phyloP scores from a whole-genome alignment of 35 echinoderm and acorn worm genomes.

The Lytechinus variegatus region DNA sequence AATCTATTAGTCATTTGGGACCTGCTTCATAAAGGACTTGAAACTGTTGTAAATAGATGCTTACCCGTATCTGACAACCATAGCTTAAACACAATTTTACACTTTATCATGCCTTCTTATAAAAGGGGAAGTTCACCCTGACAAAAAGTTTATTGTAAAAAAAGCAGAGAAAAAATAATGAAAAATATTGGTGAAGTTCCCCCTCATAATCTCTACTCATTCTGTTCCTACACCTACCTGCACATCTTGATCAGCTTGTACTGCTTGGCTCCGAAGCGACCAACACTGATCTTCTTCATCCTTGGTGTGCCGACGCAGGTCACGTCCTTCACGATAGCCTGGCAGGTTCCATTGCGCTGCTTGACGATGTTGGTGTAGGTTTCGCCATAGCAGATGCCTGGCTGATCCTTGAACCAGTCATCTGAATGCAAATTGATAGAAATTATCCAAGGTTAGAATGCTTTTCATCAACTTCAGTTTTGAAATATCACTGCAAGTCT shows the following conservation, averaged over 20 bases:
- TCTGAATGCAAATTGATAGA: conserved; percentile 45
- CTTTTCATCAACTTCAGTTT: background rate
- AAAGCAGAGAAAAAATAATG: too few species aligned
- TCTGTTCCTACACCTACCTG: conserved; percentile 67
- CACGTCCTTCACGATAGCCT: conserved; percentile 87
- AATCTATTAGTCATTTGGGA: too few species aligned
- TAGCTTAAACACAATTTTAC: too few species aligned
- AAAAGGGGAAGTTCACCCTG: too few species aligned
- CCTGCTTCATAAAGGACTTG: too few species aligned
- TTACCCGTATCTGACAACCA: too few species aligned
- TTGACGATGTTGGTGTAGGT: conserved; percentile 91
- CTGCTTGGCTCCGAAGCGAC: conserved; percentile 79
- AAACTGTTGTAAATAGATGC: too few species aligned
- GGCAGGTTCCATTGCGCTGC: conserved; percentile 80
- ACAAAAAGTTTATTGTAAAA: too few species aligned
- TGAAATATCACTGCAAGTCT: background rate
- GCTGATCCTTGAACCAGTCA: conserved; percentile 95
- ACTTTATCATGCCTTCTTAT: too few species aligned
- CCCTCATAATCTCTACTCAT: background rate
- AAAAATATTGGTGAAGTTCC: too few species aligned
- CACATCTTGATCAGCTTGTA: conserved; percentile 87
- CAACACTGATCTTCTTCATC: conserved; percentile 73
- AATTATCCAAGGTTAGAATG: too few species aligned
- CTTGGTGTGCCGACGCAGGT: conserved; percentile 87
- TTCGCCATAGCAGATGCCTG: conserved; percentile 81